A percentile compares a stretch with the other conserved stretches of the same genome.
These are phyloP conservation scores for Drosophila mulleri DNA, from an alignment of 2,888 invertebrate species.

Conservation along the genomic window DNA sequence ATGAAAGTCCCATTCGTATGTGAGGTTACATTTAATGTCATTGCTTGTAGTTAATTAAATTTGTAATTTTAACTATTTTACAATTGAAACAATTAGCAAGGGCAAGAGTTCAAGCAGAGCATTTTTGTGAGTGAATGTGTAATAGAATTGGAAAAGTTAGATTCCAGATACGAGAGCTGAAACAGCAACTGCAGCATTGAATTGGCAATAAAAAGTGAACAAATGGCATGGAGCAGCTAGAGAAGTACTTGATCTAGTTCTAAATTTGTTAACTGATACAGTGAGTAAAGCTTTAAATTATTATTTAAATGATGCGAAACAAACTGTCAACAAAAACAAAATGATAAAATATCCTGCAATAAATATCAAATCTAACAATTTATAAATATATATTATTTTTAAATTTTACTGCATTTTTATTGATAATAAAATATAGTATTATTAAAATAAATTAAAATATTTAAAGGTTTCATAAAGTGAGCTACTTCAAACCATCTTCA, in stretches of 20 bases:
- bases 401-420: too few species aligned
- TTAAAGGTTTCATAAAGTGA: too few species aligned
- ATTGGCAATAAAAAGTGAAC: slow-evolving; percentile 75
- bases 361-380: too few species aligned
- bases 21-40: not conserved
- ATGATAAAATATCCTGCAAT: too few species aligned
- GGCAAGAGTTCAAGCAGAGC: not conserved
- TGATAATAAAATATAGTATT: too few species aligned
- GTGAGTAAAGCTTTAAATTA: too few species aligned
- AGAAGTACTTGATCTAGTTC: not conserved
- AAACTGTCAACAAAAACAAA: too few species aligned
- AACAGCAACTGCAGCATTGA: slow-evolving; percentile 64
- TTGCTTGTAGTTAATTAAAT: slow-evolving; percentile 14
- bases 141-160: slow-evolving; percentile 43
- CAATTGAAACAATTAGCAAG: slow-evolving; percentile 17
- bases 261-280: too few species aligned
- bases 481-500: too few species aligned
- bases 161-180: slow-evolving; percentile 12
- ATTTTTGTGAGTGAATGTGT: slow-evolving; percentile 24
- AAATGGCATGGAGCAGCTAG: slow-evolving; percentile 43
- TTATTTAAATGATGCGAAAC: too few species aligned
- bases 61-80: slow-evolving; percentile 11
- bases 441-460: too few species aligned
- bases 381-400: too few species aligned
- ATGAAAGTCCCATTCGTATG: slow-evolving; percentile 51